phyloP scores from a whole-genome alignment of 1,140 invertebrate genomes.

The Formica selysi region DNA sequence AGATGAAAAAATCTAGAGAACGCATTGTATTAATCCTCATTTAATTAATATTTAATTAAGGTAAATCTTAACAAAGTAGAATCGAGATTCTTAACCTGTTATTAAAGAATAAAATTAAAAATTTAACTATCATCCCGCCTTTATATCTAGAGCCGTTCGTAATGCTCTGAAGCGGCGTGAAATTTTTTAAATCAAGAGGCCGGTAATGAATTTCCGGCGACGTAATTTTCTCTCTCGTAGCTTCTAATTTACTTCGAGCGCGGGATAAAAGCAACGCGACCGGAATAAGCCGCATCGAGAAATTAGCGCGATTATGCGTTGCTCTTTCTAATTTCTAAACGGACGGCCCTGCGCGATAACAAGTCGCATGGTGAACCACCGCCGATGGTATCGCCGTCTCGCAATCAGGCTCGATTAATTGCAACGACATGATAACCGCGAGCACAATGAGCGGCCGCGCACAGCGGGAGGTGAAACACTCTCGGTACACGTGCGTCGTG shows the following conservation, averaged over 20 bases:
- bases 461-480: constrained; percentile 53
- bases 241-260: constrained; percentile 10
- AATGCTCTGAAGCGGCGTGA: background rate
- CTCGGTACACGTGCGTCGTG: constrained; percentile 11
- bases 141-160: background rate
- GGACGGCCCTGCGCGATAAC: constrained; percentile 20
- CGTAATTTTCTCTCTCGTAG: constrained; percentile 11
- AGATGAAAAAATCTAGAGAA: background rate
- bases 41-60: background rate
- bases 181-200: constrained; percentile 23
- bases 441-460: constrained; percentile 63
- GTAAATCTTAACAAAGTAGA: background rate
- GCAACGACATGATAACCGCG: constrained; percentile 71
- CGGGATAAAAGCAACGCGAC: background rate
- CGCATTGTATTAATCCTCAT: background rate
- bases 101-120: background rate
- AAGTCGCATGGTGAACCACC: constrained; percentile 11
- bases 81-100: background rate
- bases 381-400: constrained; percentile 69
- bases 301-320: constrained; percentile 47
- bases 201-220: constrained; percentile 35
- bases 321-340: constrained; percentile 45
- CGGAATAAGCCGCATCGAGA: background rate
- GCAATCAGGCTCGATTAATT: constrained; percentile 77
- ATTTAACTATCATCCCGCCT: background rate